Base-by-base conservation (phyloP, 2,888 invertebrate genomes). In the Gerris lacustris region DNA sequence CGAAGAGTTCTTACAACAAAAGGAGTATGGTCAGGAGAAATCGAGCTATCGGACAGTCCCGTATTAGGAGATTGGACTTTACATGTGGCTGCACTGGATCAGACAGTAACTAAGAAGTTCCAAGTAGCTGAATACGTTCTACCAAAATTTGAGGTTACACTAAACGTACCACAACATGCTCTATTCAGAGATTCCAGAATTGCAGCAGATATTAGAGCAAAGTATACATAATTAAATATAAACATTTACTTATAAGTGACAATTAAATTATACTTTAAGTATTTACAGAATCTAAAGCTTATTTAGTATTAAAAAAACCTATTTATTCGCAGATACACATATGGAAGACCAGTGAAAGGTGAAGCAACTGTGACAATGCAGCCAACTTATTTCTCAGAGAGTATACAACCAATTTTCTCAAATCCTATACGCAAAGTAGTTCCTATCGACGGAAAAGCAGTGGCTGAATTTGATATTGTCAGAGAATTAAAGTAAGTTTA, bases 61-160 rank as follows among this genome's bases (percentile, higher is more conserved):
- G 90, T 92, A 18, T 83, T 94, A 43, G 96, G 96, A 44, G 86
- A 88, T 78, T 96, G 96, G 96, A 89, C 87, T 71, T 89, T 96
- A 75, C 87, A 88, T 73, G 87, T 87, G 0, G 82, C 80, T 18
- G 83, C 87, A 6, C 84, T 85, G 67, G 87, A 85, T 73, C 88
- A 89, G 78, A 83, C 80, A 11, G 88, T 88, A 78, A 84, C 86
- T 71, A 89, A 91, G 78, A 84, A 84, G 9, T 86, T 94, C 74
- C 86, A 91, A 79, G 92, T 96, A 6, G 93, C 94, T 6, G 92
- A 94, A 81, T 95, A 94, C 77, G 90, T 97, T 70, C 82, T 94
- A 75, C 98, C 98, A 0, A 96, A 96, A 79, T 98, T 96, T 81
- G 88, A 95, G 78, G 91, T 97, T 72, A 86, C 86, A 45, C 87